Conservation (phyloP, 2,113 vertebrate species). For the Salvelinus sp. region DNA sequence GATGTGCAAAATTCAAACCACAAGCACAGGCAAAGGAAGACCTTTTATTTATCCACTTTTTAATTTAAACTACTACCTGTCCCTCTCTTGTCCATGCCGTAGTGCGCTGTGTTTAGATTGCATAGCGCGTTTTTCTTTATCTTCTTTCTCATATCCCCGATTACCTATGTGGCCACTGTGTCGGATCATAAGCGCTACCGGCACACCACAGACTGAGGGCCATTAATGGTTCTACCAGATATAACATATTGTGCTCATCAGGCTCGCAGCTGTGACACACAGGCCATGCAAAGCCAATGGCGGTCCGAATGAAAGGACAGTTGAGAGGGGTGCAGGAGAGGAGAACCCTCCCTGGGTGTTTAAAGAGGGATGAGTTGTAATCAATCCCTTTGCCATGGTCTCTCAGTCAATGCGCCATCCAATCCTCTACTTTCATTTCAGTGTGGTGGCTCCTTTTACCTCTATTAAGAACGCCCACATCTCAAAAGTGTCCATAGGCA, state of each 20-base stretch:
- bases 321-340: not conserved
- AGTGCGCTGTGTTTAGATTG: constrained; percentile 13
- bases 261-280: constrained; percentile 21
- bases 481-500: too few species aligned
- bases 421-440: not conserved
- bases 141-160: constrained; percentile 20
- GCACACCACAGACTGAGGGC: constrained; percentile 29
- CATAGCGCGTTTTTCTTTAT: constrained; percentile 35
- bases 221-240: constrained; percentile 46
- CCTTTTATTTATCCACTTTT: not conserved
- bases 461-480: too few species aligned
- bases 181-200: constrained; percentile 39
- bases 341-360: not conserved
- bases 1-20: not conserved
- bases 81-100: constrained; percentile 7
- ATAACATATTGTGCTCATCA: constrained; percentile 30
- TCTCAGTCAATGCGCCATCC: not conserved
- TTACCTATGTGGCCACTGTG: constrained; percentile 36
- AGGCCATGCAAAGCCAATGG: constrained; percentile 13
- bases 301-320: constrained; percentile 34
- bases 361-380: constrained; percentile 8
- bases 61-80: not conserved
- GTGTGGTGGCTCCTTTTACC: too few species aligned
- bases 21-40: not conserved
- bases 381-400: not conserved